Base-by-base conservation (phyloP, 2,888 invertebrate genomes). In the Pyrgus malvae region DNA sequence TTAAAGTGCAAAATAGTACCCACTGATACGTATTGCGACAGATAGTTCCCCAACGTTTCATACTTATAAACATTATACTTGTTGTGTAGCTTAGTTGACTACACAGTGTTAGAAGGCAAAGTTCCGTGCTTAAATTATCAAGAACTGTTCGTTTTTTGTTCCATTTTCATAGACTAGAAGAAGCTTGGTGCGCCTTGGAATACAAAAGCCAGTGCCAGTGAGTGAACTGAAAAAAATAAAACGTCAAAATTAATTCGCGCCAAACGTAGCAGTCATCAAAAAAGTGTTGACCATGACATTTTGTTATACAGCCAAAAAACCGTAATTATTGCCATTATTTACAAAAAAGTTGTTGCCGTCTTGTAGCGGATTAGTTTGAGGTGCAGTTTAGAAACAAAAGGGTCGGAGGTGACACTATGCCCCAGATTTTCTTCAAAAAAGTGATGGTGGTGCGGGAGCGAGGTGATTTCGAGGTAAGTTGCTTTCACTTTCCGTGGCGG, bases 371-470 rank as follows among this genome's bases (percentile, higher is more conserved):
- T 58, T 51, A 49, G 29, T 14, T 19, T 49, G 33, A 19, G 35
- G 4, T 46, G 37, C 16, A 8, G 27, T 55, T 55, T 56, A 38
- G 55, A 33, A 44, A 54, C 46, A 55, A 49, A 57, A 57, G 56
- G 63, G 65, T 79, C 68, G 58, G 64, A 78, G 74, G 77, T 80
- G 79, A 74, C 77, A 79, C 58, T 68, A 90, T 90, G 89, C 89
- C 89, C 73, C 89, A 88, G 82, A 83, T 90, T 81, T 90, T 88
- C 82, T 90, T 90, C 70, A 89, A 89, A 89, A 90, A 89, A 81
- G 89, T 90, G 61, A 88, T 90, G 89, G 82, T 89, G 69, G 78
- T 90, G 66, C 78, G 77, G 77, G 86, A 88, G 57, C 87, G 85
- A 62, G 78, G 77, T 60, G 67, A 81, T 68, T 80, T 77, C 82